Conservation (phyloP, 2,888 invertebrate species). For the Cryptus viduatorius region DNA sequence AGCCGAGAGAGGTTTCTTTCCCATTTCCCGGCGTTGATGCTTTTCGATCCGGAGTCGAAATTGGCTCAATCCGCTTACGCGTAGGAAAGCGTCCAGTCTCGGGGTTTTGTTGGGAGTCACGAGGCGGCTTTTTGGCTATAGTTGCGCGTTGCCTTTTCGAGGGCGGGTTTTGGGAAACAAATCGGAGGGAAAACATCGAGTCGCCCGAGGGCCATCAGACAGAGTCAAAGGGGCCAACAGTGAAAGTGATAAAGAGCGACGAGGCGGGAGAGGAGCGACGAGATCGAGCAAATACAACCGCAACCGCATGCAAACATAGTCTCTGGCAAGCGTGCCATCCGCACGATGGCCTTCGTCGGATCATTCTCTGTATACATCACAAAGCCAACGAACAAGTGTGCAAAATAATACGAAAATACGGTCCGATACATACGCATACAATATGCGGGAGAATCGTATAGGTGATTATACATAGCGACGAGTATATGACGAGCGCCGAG, state of each 20-base stretch:
- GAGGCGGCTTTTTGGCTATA: neutral
- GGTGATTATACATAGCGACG: neutral
- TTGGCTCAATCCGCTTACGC: slow-evolving; percentile 64
- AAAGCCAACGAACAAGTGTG: slow-evolving; percentile 19
- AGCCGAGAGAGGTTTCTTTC: neutral
- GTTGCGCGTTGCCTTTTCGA: neutral
- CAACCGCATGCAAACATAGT: slow-evolving; percentile 63
- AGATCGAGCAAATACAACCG: slow-evolving; percentile 66
- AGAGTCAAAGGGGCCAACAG: slow-evolving; percentile 48
- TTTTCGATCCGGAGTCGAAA: slow-evolving; percentile 59
- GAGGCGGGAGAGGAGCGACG: slow-evolving; percentile 2
- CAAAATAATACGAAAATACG: slow-evolving; percentile 20
- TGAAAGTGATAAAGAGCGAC: slow-evolving; percentile 25
- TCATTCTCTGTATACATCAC: slow-evolving; percentile 19
- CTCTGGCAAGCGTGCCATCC: slow-evolving; percentile 24
- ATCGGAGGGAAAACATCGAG: slow-evolving; percentile 68
- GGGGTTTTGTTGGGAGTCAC: slow-evolving; percentile 23
- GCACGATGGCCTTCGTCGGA: slow-evolving; percentile 22
- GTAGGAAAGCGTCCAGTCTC: slow-evolving; percentile 30
- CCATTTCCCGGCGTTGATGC: slow-evolving; percentile 7
- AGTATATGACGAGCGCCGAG: neutral
- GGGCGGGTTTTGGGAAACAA: slow-evolving; percentile 65
- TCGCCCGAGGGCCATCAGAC: slow-evolving; percentile 65
- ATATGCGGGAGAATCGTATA: neutral
- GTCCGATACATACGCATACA: neutral